These are phyloP conservation scores for Dysidea cf. avara DNA, from an alignment of 37 sponge, comb jelly and placozoan genomes.

Conservation along the genomic window DNA sequence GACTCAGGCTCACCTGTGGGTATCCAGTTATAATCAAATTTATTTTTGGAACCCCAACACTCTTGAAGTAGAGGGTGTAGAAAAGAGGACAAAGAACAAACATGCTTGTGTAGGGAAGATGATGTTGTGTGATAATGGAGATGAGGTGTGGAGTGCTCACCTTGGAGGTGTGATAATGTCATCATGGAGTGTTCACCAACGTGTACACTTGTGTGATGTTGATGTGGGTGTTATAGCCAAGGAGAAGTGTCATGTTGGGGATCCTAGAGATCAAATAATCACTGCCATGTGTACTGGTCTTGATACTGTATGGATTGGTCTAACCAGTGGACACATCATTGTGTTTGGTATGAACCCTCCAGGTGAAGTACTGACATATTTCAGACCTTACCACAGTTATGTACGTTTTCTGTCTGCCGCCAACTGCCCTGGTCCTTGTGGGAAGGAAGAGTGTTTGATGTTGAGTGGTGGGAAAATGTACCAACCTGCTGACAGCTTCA, in stretches of 20 bases:
- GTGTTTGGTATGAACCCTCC: slow-evolving; percentile 1
- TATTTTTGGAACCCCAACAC: neutral
- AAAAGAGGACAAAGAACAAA: neutral
- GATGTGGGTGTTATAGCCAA: neutral
- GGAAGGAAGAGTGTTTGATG: slow-evolving; percentile 28
- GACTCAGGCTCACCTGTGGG: slow-evolving; percentile 2
- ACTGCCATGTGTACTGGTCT: slow-evolving; percentile 32
- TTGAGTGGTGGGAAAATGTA: slow-evolving; percentile 32
- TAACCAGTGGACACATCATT: slow-evolving; percentile 26
- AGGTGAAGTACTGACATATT: slow-evolving; percentile 14
- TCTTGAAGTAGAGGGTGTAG: slow-evolving; percentile 1
- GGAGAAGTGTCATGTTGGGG: neutral
- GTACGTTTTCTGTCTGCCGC: slow-evolving; percentile 12
- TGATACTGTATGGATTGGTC: slow-evolving; percentile 38
- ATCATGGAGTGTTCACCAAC: slow-evolving; percentile 23
- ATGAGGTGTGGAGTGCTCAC: slow-evolving; percentile 13
- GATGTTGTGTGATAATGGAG: slow-evolving; percentile 10
- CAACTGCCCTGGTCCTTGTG: slow-evolving; percentile 3
- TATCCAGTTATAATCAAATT: slow-evolving; percentile 19
- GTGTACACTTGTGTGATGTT: slow-evolving; percentile 18
- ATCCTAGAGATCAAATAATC: slow-evolving; percentile 7
- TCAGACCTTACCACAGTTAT: slow-evolving; percentile 8
- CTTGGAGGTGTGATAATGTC: slow-evolving; percentile 4
- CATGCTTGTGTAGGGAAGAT: slow-evolving; percentile 13
- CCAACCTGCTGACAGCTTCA: neutral